Conservation (phyloP, 2,113 vertebrate species). For the Smithornis capensis region DNA sequence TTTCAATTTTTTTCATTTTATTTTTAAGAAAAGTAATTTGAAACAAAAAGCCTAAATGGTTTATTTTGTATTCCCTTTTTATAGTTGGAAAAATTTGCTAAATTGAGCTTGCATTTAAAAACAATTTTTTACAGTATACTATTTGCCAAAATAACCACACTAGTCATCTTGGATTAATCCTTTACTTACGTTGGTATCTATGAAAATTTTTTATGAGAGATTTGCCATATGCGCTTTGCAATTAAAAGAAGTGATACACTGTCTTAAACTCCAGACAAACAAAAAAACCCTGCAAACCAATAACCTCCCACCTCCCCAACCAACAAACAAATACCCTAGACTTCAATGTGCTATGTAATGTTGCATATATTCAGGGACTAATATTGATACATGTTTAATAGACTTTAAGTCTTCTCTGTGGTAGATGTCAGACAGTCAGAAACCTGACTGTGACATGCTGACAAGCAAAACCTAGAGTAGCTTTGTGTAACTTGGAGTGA, state of each 20-base stretch:
- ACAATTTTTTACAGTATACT: background rate
- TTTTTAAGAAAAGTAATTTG: constrained; percentile 3
- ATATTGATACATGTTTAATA: background rate
- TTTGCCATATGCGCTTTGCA: background rate
- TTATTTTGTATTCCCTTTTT: background rate
- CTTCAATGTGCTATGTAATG: background rate
- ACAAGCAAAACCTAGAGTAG: background rate
- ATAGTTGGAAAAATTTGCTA: background rate
- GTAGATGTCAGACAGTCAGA: background rate
- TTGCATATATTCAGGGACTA: background rate
- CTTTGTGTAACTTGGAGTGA: background rate
- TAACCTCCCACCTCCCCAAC: background rate
- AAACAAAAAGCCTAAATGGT: constrained; percentile 27
- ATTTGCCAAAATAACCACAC: constrained; percentile 3
- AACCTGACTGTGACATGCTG: background rate
- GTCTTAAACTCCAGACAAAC: background rate
- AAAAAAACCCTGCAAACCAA: background rate
- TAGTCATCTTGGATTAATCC: background rate
- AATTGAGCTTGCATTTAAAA: background rate
- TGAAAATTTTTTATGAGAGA: background rate
- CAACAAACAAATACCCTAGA: background rate
- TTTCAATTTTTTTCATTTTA: background rate
- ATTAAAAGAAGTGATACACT: background rate
- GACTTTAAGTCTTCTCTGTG: background rate
- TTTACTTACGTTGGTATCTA: background rate